Conservation (phyloP, 2,888 invertebrate genomes). For the Tridacna gigas region DNA sequence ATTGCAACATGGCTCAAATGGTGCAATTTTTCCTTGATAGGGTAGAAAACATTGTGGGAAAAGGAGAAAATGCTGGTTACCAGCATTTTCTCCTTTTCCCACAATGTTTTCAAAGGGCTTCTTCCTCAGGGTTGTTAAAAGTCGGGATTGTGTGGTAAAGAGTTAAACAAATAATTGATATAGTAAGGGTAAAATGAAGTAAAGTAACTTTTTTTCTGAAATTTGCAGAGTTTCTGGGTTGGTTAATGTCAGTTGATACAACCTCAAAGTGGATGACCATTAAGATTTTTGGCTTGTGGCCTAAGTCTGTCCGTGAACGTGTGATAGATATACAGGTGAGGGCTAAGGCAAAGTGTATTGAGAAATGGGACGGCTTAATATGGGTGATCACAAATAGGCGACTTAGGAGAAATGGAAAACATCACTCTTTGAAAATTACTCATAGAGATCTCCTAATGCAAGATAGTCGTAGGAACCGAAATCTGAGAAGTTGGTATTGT, state of each 20-base stretch:
- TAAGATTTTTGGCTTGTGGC: background rate
- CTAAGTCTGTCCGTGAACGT: background rate
- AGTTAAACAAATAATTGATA: no score
- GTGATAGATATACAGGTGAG: background rate
- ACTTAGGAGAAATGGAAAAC: background rate
- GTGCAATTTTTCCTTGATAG: no score
- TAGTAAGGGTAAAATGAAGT: no score
- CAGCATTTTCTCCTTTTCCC: no score
- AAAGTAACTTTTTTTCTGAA: background rate
- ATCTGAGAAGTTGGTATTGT: background rate
- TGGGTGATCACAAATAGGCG: background rate
- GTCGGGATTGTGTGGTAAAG: no score
- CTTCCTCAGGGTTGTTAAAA: no score
- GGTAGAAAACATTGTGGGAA: no score
- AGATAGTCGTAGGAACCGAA: background rate
- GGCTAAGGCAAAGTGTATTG: slow-evolving; percentile 2
- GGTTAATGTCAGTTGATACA: background rate
- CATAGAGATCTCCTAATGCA: slow-evolving; percentile 3
- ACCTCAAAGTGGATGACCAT: background rate
- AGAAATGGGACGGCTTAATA: background rate
- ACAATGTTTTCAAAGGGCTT: no score
- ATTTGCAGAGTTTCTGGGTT: background rate
- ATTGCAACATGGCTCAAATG: no score
- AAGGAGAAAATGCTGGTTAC: no score
- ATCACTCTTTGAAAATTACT: background rate